Evolutionary conservation across 2,113 vertebrate species (phyloP).

Genomic region (Caranx ignobilis): DNA sequence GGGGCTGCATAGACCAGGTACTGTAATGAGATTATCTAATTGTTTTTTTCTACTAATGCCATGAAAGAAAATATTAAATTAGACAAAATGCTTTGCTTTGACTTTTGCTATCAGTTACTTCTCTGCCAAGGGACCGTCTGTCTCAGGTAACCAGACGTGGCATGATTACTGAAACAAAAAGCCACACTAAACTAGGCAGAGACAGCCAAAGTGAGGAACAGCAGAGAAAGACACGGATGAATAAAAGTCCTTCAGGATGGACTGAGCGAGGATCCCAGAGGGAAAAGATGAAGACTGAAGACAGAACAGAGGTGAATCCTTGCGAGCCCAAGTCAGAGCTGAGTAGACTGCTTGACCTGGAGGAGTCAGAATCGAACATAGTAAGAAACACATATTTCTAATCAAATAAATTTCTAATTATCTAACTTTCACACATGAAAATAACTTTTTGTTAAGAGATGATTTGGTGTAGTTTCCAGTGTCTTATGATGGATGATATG

Average conservation of each 20-base stretch:
- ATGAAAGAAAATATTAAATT: neutral
- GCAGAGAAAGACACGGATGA: conserved; percentile 13
- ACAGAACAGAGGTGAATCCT: conserved; percentile 77
- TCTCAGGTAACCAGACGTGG: conserved; percentile 82
- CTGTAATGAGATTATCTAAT: neutral
- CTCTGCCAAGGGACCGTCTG: conserved; percentile 79
- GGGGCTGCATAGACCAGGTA: conserved; percentile 82
- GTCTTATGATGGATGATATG: neutral
- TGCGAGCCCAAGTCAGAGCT: conserved; percentile 80
- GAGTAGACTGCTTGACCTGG: conserved; percentile 71
- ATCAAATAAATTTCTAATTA: neutral
- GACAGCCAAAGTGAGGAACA: conserved; percentile 28
- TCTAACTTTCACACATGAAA: neutral
- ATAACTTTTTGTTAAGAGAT: neutral
- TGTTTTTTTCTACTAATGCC: neutral
- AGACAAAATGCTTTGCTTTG: neutral
- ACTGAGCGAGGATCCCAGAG: conserved; percentile 24
- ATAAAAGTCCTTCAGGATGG: conserved; percentile 5
- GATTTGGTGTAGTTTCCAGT: neutral
- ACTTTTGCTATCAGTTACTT: conserved; percentile 63
- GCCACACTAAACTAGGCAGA: conserved; percentile 6
- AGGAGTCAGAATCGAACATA: conserved; percentile 9
- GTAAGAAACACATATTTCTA: conserved; percentile 51
- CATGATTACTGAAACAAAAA: conserved; percentile 69
- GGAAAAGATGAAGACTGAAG: conserved; percentile 48